Evolutionary conservation across 2,113 vertebrate genomes (phyloP).

Genomic region (Coptodon rendalli): DNA sequence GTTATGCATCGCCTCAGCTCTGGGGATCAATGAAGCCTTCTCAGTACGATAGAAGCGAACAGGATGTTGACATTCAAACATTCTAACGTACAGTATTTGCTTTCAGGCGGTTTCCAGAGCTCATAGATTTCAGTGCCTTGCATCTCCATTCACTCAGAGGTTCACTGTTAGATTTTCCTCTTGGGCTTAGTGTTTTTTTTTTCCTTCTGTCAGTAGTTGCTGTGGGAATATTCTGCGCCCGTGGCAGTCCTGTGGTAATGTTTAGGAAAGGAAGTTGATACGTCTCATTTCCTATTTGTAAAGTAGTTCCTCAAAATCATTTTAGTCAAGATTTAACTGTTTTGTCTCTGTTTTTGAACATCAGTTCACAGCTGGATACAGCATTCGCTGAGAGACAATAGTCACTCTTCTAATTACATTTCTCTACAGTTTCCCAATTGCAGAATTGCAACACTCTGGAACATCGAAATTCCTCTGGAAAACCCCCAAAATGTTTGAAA

Average conservation of each 20-base stretch:
- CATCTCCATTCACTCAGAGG: conserved; percentile 6
- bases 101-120: neutral
- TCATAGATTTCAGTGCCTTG: neutral
- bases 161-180: neutral
- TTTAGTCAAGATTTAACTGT: neutral
- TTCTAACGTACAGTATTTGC: neutral
- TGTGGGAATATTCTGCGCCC: neutral
- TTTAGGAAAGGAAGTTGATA: neutral
- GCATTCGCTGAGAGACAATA: neutral
- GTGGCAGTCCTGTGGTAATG: neutral
- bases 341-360: neutral
- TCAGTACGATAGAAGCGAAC: neutral
- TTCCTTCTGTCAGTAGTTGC: neutral
- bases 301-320: neutral
- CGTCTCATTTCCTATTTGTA: neutral
- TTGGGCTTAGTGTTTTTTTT: neutral
- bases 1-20: neutral
- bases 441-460: neutral
- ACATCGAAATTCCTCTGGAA: neutral
- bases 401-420: neutral
- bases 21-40: neutral
- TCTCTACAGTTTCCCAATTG: neutral
- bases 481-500: neutral
- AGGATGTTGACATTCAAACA: conserved; percentile 12
- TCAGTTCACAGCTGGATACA: neutral